Conservation (phyloP, 2,113 vertebrate genomes). For the Phoenicopterus ruber region DNA sequence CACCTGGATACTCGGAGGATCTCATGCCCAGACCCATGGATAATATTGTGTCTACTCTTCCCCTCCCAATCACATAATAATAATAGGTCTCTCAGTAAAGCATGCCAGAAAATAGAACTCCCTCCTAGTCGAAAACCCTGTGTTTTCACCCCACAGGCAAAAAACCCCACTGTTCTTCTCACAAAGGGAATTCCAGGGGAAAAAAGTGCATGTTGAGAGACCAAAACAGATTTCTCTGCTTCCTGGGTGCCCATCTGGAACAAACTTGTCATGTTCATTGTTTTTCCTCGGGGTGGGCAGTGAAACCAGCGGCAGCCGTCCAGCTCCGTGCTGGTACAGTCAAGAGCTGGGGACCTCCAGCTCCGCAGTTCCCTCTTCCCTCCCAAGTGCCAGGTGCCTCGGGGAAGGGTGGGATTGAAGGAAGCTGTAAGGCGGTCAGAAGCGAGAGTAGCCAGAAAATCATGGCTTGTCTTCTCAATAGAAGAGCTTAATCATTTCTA, state of each 20-base stretch:
- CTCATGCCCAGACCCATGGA: not conserved
- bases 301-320: not conserved
- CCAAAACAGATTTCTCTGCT: not conserved
- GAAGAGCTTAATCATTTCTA: not conserved
- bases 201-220: not conserved
- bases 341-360: not conserved
- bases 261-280: not conserved
- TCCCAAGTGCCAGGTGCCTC: not conserved
- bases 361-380: not conserved
- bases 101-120: not conserved
- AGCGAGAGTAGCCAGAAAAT: not conserved
- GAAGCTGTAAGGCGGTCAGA: not conserved
- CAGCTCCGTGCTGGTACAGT: not conserved
- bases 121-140: not conserved
- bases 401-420: not conserved
- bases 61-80: not conserved
- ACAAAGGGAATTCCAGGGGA: not conserved
- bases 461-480: not conserved
- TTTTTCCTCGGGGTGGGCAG: not conserved
- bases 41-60: not conserved
- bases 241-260: not conserved
- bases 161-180: not conserved
- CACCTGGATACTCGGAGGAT: not conserved
- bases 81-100: not conserved
- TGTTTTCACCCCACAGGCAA: not conserved